phyloP scores from a whole-genome alignment of 1,140 invertebrate genomes.

The Diprion similis region DNA sequence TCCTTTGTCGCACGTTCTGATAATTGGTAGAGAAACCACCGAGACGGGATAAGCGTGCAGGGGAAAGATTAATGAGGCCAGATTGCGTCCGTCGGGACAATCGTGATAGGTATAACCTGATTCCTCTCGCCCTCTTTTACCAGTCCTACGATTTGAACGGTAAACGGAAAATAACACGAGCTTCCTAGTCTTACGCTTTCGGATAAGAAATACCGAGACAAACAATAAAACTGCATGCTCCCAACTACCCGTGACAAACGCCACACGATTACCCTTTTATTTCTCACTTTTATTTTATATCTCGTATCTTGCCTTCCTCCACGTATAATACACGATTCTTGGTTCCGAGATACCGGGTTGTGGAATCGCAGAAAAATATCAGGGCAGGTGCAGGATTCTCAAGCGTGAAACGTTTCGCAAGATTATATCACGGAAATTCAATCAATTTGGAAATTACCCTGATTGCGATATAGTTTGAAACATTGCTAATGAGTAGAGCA shows the following conservation, averaged over 20 bases:
- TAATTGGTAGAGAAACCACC: slow-evolving; percentile 4
- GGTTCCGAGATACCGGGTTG: no score
- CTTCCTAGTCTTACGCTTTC: neutral
- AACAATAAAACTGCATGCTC: neutral
- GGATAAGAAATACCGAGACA: neutral
- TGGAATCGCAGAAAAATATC: no score
- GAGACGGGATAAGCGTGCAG: neutral
- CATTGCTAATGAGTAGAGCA: no score
- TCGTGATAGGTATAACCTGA: neutral
- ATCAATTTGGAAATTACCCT: no score
- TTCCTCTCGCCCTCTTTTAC: no score
- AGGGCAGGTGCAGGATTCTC: no score
- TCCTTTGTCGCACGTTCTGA: slow-evolving; percentile 5
- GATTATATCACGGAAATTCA: no score
- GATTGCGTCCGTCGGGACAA: slow-evolving; percentile 4
- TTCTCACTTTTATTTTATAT: no score
- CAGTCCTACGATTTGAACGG: neutral
- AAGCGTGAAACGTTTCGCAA: no score
- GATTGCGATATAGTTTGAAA: no score
- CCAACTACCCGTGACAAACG: neutral
- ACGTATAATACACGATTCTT: no score
- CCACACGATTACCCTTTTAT: neutral
- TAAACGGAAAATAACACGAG: neutral
- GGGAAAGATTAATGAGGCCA: slow-evolving; percentile 7
- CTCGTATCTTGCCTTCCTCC: no score